A percentile compares a stretch with the other conserved stretches of the same genome.
Evolutionary conservation across 2,888 invertebrate species (phyloP).

Genomic region (Ormyrus pomaceus): DNA sequence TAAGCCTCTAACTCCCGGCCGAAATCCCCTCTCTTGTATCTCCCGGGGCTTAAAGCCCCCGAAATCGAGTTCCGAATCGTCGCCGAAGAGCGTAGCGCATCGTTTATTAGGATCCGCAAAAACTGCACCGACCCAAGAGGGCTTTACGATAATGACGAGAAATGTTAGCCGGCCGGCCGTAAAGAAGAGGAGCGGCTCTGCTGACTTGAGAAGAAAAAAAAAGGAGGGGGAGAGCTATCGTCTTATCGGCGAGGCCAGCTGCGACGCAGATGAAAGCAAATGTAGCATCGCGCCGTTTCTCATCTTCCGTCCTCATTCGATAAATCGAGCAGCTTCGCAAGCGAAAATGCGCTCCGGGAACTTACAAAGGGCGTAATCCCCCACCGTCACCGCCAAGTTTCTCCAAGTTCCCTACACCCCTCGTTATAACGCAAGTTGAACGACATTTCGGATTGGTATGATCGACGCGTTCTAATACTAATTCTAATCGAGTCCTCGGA

Average conservation of each 20-base stretch:
- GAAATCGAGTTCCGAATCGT: slow-evolving; percentile 11
- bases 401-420: too few relatives aligned
- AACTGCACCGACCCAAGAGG: neutral
- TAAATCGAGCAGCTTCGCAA: slow-evolving; percentile 47
- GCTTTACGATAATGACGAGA: slow-evolving; percentile 13
- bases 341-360: slow-evolving; percentile 40
- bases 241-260: slow-evolving; percentile 39
- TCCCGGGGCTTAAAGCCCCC: neutral
- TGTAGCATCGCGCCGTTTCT: slow-evolving; percentile 30
- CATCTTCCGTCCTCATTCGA: slow-evolving; percentile 35
- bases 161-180: neutral
- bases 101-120: slow-evolving; percentile 18
- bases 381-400: neutral
- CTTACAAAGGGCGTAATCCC: slow-evolving; percentile 52
- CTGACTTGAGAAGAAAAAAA: slow-evolving; percentile 32
- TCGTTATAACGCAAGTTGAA: slow-evolving; percentile 42
- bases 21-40: too few relatives aligned
- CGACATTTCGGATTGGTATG: slow-evolving; percentile 44
- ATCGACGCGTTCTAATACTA: slow-evolving; percentile 43
- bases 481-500: slow-evolving; percentile 35
- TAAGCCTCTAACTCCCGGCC: too few relatives aligned
- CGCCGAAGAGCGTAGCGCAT: neutral
- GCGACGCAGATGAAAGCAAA: slow-evolving; percentile 45
- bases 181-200: neutral
- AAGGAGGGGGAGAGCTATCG: slow-evolving; percentile 55